A percentile compares a stretch with the other conserved stretches of the same genome.
Evolutionary conservation across 2,797 vertebrate species (phyloP).

Genomic region (Enteromius paludinosus): DNA sequence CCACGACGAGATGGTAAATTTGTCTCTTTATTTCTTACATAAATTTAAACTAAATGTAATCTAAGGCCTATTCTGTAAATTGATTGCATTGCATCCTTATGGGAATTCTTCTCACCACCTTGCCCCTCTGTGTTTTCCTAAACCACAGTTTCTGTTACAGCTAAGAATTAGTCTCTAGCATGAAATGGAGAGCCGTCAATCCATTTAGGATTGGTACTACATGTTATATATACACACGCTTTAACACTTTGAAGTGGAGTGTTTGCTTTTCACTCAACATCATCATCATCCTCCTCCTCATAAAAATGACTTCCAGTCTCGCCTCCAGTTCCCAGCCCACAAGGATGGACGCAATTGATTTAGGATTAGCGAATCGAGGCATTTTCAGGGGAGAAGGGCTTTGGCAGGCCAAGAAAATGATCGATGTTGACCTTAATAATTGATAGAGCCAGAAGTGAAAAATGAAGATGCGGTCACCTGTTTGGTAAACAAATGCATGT

Average conservation of each 20-base stretch:
- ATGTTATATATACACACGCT: neutral
- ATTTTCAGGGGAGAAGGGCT: constrained; percentile 70
- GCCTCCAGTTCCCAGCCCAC: constrained; percentile 44
- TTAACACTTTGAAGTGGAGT: constrained; percentile 1
- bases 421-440: constrained; percentile 84
- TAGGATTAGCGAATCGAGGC: constrained; percentile 69
- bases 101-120: neutral
- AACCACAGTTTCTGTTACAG: neutral
- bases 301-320: constrained; percentile 47
- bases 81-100: neutral
- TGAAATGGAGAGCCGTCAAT: neutral
- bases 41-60: neutral
- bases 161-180: neutral
- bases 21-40: neutral
- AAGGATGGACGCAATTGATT: constrained; percentile 68
- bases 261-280: constrained; percentile 39
- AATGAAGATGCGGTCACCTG: constrained; percentile 62
- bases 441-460: constrained; percentile 77
- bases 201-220: neutral
- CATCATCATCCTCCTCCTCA: constrained; percentile 14
- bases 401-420: constrained; percentile 76
- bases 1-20: neutral
- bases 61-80: neutral
- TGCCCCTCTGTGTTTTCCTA: neutral
- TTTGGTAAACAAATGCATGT: constrained; percentile 39